Evolutionary conservation across 2,888 invertebrate species (phyloP), one percentile per base, ranked within the genome.

Genomic region (Mythimna lalbum): DNA sequence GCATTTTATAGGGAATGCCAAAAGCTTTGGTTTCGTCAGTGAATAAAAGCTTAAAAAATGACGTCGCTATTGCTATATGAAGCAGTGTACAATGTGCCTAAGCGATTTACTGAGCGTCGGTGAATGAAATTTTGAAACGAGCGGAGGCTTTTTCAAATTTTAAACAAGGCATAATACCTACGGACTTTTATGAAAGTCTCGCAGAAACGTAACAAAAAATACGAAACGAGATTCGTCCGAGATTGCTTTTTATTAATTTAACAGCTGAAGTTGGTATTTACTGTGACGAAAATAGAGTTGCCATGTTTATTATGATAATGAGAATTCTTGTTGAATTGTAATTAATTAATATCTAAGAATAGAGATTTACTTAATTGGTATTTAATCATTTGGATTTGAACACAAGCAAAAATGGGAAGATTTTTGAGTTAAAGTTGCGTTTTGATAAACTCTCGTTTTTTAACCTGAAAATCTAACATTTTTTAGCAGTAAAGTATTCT

Each of bases 181-280:
- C 73, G 53, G 64, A 73, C 52, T 80, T 76, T 84, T 70, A 75
- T 73, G 68, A 78, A 84, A 80, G 70, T 78, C 71, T 69, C 39
- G 36, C 63, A 65, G 66, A 66, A 69, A 78, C 39, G 63, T 67
- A 70, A 75, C 70, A 59, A 76, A 77, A 84, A 78, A 78, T 64
- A 60, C 63, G 19, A 72, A 84, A 83, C 73, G 73, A 78, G 62
- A 68, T 78, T 60, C 59, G 31, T 21, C 39, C 49, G 57, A 67
- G 63, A 82, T 82, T 76, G 71, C 66, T 73, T 80, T 82, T 79
- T 73, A 68, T 61, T 61, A 53, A 56, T 73, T 61, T 77, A 57
- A 53, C 36, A 59, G 47, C 53, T 65, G 21, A 59, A n/a, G 14
- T 23, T 57, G 27, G 21, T 33, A 43, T 43, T 43, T 43, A 55